Evolutionary conservation across 2,888 invertebrate species (phyloP), one percentile per base, ranked within the genome.

Genomic region (Volucella zonaria): DNA sequence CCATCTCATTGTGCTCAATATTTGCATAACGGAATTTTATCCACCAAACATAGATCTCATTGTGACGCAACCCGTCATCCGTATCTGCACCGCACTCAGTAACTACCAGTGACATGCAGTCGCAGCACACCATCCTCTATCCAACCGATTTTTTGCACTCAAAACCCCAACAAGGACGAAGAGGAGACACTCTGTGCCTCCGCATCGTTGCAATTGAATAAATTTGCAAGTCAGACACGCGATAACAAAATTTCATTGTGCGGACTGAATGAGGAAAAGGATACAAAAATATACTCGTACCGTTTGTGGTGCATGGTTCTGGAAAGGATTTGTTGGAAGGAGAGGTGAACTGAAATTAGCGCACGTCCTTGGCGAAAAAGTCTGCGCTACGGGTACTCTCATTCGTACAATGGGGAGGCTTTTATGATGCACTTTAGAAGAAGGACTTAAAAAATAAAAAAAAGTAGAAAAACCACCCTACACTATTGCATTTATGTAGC

Each of bases 171-270:
- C 18, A 18, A 18, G 18, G 18, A 18, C 18, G 18, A 18, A 18
- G 18, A 23, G 23, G n/a, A n/a, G 23, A 23, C 12, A n/a, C 3
- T 4, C 49, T 15, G n/a, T 42, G 45, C 51, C 73, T 47, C 59
- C 56, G 42, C 62, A 54, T 59, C 59, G 71, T 47, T 74, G 64
- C 70, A 85, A 68, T 85, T 68, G 78, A 78, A 81, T 81, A 81
- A 85, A 83, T 83, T 83, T 83, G 68, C 82, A 83, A 83, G 79
- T 79, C 82, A 83, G 79, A 75, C 82, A 75, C 82, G 79, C 82
- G 82, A 85, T 81, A 85, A 73, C 76, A 79, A 67, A 15, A 14
- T 58, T 68, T 54, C 78, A 78, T 78, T 78, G 71, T 85, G 77
- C 82, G 71, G 71, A 78, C 85, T 85, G 81, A 67, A 81, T 81